A percentile compares a stretch with the other conserved stretches of the same genome.
These are phyloP conservation scores for Drosophila ambigua DNA, from an alignment of 1,140 invertebrate genomes.

Conservation along the genomic window DNA sequence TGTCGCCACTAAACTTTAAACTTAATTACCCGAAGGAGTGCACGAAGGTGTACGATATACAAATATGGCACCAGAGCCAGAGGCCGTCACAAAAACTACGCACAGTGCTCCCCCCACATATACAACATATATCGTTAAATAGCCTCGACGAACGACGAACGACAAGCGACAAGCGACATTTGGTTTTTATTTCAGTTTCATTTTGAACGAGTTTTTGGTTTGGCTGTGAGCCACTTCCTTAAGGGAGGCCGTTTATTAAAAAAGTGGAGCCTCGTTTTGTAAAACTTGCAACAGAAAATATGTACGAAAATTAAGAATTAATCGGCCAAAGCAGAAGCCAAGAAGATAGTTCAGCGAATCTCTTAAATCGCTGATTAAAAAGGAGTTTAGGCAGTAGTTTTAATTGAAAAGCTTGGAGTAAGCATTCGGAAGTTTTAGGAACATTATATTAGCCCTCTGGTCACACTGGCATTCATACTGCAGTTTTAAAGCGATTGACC, in stretches of 20 bases:
- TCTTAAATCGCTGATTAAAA: too few species aligned
- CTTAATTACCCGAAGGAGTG: constrained; percentile 68
- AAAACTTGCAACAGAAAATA: constrained; percentile 2
- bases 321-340: background rate
- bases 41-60: constrained; percentile 5
- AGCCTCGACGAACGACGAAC: constrained; percentile 18
- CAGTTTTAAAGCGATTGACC: background rate
- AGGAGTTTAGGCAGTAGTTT: too few species aligned
- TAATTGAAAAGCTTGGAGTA: too few species aligned
- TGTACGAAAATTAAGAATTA: background rate
- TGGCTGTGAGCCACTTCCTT: constrained; percentile 51
- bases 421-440: too few species aligned
- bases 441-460: constrained; percentile 1
- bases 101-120: constrained; percentile 1
- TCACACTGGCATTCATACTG: background rate
- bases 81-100: constrained; percentile 8
- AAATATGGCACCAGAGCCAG: constrained; percentile 24
- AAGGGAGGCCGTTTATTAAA: constrained; percentile 37
- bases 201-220: constrained; percentile 8
- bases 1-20: constrained; percentile 52
- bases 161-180: background rate
- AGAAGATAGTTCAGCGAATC: too few species aligned
- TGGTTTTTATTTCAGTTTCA: constrained; percentile 42
- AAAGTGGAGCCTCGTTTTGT: background rate
- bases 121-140: constrained; percentile 49